Base-by-base conservation (phyloP, 2,888 invertebrate genomes). In the Notodonta ziczac region DNA sequence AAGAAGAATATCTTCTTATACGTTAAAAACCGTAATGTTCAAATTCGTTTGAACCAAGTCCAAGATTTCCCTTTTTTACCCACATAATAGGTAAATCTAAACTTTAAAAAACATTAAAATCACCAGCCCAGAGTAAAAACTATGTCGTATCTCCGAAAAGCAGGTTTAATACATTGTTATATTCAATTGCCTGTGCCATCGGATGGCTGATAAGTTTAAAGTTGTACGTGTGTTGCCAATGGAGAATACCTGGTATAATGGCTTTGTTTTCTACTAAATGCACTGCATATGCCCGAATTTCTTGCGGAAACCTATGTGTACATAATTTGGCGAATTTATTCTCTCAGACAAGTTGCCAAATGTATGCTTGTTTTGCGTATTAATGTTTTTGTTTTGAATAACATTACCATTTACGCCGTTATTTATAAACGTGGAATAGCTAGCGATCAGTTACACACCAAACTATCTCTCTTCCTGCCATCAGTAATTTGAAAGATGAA, bases 151-250 rank as follows among this genome's bases (percentile, higher is more conserved):
- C 56, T 69, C 55, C 61, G 35, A 50, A 61, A 70, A 64, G 57
- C 62, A 66, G 72, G 69, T 76, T 72, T 73, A 77, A 80, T 82
- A 79, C 73, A 81, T 76, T 78, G 77, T 72, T 73, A 79, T 78
- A 82, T 82, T 83, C 83, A 83, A 85, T 85, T 81, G 79, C 73
- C 70, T 76, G 76, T 72, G 67, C 73, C 82, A 84, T 83, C 84
- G 70, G 81, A 82, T 82, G 62, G 74, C 70, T 77, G 77, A 79
- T 83, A 82, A 80, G 74, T 83, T 80, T 54, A 60, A 74, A 85
- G 73, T 85, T 81, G 58, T 73, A 62, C 83, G 76, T 80, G 71
- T 72, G 77, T 70, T 74, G 70, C 73, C 71, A 72, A 72, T 70
- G 65, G 73, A 78, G 79, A 77, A 78, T 81, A 81, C 77, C 81